These are phyloP conservation scores for Athalia rosae DNA, from an alignment of 2,888 invertebrate species.

Conservation along the genomic window DNA sequence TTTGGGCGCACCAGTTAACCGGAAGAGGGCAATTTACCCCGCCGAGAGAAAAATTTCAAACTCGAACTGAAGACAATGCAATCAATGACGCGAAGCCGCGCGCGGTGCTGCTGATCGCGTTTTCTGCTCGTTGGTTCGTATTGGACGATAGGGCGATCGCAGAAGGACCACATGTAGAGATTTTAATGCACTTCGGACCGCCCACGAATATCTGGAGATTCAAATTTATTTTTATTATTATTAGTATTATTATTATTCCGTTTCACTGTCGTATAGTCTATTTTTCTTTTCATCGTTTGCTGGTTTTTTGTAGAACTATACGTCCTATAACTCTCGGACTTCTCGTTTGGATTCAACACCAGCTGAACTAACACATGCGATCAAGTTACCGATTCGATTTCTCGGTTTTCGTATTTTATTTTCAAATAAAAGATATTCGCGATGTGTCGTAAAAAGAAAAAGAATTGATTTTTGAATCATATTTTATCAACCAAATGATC, in stretches of 20 bases:
- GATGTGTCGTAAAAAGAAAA: not conserved
- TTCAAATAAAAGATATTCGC: slow-evolving; percentile 19
- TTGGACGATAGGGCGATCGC: slow-evolving; percentile 29
- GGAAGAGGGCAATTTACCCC: slow-evolving; percentile 40
- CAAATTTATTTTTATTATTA: not conserved
- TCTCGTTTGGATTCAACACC: slow-evolving; percentile 16
- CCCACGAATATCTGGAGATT: slow-evolving; percentile 37
- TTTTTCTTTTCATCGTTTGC: slow-evolving; percentile 1
- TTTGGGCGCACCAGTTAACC: slow-evolving; percentile 44
- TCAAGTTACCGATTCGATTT: slow-evolving; percentile 27
- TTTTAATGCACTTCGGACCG: slow-evolving; percentile 37
- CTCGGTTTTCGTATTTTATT: slow-evolving; percentile 27
- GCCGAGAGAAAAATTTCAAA: slow-evolving; percentile 42
- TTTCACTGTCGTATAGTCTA: not conserved
- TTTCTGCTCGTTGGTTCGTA: slow-evolving; percentile 57
- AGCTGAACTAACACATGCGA: not conserved
- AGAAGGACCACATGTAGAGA: slow-evolving; percentile 41
- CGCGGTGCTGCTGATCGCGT: slow-evolving; percentile 55
- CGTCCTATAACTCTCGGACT: not conserved
- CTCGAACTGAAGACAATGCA: slow-evolving; percentile 59
- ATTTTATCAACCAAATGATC: not conserved
- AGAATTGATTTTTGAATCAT: not conserved
- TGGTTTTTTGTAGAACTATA: not conserved
- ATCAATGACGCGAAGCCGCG: slow-evolving; percentile 60
- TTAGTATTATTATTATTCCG: not conserved